Conservation (phyloP, 2,113 vertebrate species). For the Edolisoma coerulescens region DNA sequence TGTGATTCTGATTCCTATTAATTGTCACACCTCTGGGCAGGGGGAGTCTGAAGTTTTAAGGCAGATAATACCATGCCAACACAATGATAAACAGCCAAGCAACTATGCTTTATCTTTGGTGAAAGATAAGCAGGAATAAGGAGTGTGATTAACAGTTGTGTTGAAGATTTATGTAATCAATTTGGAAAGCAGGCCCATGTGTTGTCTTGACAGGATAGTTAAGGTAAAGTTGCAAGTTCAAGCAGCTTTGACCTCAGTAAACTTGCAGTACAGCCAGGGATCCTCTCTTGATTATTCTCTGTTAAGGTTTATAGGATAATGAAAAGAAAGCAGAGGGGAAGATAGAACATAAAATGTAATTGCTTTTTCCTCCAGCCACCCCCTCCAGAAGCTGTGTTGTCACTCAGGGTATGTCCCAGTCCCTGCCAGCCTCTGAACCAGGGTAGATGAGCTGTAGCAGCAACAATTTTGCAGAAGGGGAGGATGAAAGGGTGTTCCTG, state of each 20-base stretch:
- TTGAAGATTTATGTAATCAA: slow-evolving; percentile 13
- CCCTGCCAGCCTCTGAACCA: background rate
- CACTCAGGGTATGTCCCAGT: background rate
- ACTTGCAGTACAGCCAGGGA: background rate
- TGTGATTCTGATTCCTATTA: background rate
- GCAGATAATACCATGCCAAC: background rate
- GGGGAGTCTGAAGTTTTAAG: background rate
- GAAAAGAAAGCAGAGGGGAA: background rate
- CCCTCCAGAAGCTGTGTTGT: background rate
- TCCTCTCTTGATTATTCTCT: slow-evolving; percentile 6
- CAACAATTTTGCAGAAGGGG: background rate
- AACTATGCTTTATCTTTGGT: background rate
- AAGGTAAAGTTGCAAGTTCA: slow-evolving; percentile 14
- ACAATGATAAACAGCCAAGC: slow-evolving; percentile 6
- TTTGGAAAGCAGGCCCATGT: background rate
- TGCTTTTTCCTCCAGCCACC: background rate
- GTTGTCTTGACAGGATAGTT: background rate
- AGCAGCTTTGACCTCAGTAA: slow-evolving; percentile 3
- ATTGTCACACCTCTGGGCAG: background rate
- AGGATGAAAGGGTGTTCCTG: background rate
- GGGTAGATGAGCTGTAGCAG: background rate
- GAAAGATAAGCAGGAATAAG: slow-evolving; percentile 24
- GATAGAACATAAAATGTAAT: slow-evolving; percentile 20
- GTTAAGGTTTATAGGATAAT: slow-evolving; percentile 29
- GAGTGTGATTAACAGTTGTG: slow-evolving; percentile 4